Evolutionary conservation across 1,140 invertebrate species (phyloP), one percentile per base, ranked within the genome.

Genomic region (Musca vetustissima): DNA sequence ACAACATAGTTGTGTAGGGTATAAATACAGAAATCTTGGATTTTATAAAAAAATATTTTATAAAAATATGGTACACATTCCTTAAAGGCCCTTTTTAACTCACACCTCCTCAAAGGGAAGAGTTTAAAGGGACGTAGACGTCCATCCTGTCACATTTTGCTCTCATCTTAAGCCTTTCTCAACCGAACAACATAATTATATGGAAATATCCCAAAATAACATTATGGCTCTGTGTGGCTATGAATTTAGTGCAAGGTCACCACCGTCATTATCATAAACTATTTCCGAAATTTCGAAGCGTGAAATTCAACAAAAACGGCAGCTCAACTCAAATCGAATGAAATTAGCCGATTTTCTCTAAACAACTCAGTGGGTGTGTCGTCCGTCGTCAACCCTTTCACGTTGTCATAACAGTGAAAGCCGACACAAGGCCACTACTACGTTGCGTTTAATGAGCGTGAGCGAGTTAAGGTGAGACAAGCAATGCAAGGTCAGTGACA

Each of bases 381-480:
- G 28, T 32, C 9, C 28, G 55, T 59, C n/a, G 55, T 59, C 15
- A 59, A 59, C 55, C 55, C 55, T 59, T 59, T 59, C 25, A 15
- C 17, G 15, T 53, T 49, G n/a, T n/a, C n/a, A n/a, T n/a, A n/a
- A n/a, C n/a, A n/a, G 15, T 32, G 9, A n/a, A n/a, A n/a, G n/a
- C n/a, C 3, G 28, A 9, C 28, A 32, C 28, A 32, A 32, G 28
- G 4, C 28, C n/a, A n/a, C n/a, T n/a, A n/a, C n/a, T n/a, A n/a
- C n/a, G n/a, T n/a, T 32, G 28, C 4, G 28, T 9, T 32, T n/a
- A 49, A 49, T 49, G 17, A 49, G 17, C 6, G 6, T 49, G 15
- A n/a, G 17, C 15, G 6, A 15, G 15, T 49, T 49, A n/a, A 19
- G 15, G 15, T 49, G 48, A 25, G 22, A 25, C 53, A 25, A n/a